Evolutionary conservation across 2,113 vertebrate genomes (phyloP), one percentile per base, ranked within the genome.

Genomic region (Tricholaema leucomelas): DNA sequence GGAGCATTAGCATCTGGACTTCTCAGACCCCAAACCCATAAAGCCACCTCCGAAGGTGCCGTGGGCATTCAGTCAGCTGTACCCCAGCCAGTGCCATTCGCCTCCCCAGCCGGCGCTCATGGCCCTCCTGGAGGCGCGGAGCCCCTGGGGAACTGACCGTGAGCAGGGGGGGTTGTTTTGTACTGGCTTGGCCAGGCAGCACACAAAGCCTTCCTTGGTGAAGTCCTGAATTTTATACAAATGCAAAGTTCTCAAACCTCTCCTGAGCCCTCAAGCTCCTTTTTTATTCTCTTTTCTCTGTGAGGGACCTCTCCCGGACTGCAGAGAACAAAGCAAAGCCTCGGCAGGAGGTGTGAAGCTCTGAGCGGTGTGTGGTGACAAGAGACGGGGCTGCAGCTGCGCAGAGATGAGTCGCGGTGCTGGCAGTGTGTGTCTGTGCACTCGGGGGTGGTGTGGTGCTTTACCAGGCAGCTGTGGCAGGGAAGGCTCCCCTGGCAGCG

Each of bases 1-100:
- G 98, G 64, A 99, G 99, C 88, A 99, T 99, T 95, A 99, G 99
- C 18, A 87, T 99, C 93, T 99, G 99, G 99, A 99, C 98, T 97
- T 98, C 97, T 96, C 99, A 99, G 93, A 94, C 95, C 88, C 67
- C 94, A 55, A 97, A 92, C 91, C 97, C 97, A 65, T 98, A 95
- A 92, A 88, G 15, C 50, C 87, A 72, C 83, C 88, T 94, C 96
- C 89, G 38, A 77, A 93, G 59, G 36, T 85, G 33, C 80, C 81
- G 21, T 76, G 33, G 74, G n/a, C 31, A 76, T 60, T 86, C 56
- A 56, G 33, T 94, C 82, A 80, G 11, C 90, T 93, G 82, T n/a
- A n/a, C 94, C 59, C 71, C 58, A 81, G 74, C 76, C 90, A 89
- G 84, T 94, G 87, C 81, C 87, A 63, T 81, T 94, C 80, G 56